A percentile compares a stretch with the other conserved stretches of the same genome.
Conservation (phyloP, 2,888 invertebrate species). For the Diadegma fenestrale region DNA sequence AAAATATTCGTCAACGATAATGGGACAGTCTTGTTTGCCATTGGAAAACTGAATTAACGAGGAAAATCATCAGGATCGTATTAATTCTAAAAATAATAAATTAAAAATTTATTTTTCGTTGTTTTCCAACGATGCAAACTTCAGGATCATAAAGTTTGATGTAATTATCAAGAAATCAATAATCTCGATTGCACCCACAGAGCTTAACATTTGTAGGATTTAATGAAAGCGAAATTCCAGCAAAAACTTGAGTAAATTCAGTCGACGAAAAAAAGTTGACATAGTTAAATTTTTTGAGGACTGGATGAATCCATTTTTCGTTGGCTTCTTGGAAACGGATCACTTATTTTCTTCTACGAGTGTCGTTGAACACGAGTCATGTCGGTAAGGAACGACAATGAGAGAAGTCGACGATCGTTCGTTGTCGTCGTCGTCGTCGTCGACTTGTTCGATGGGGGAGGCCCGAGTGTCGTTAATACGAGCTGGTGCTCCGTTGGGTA, state of each 20-base stretch:
- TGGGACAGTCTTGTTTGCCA: too few relatives aligned
- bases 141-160: too few relatives aligned
- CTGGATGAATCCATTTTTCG: conserved; percentile 10
- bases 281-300: background rate
- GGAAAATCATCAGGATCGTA: too few relatives aligned
- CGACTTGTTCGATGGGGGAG: conserved; percentile 39
- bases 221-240: background rate
- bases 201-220: background rate
- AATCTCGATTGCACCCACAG: background rate
- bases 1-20: too few relatives aligned
- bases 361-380: conserved; percentile 40
- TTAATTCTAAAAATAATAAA: too few relatives aligned
- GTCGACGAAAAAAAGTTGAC: background rate
- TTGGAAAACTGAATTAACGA: too few relatives aligned
- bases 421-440: conserved; percentile 18
- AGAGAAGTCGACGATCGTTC: conserved; percentile 15
- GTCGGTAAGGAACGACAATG: conserved; percentile 31
- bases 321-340: conserved; percentile 18
- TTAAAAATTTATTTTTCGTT: too few relatives aligned
- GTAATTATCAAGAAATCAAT: background rate
- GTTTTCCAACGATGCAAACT: too few relatives aligned
- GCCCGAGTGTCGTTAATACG: conserved; percentile 59
- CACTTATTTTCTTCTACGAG: conserved; percentile 19
- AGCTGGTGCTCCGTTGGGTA: conserved; percentile 41
- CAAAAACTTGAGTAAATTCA: background rate